Evolutionary conservation across 2,113 vertebrate genomes (phyloP), one percentile per base, ranked within the genome.

Genomic region (Empidonax traillii): DNA sequence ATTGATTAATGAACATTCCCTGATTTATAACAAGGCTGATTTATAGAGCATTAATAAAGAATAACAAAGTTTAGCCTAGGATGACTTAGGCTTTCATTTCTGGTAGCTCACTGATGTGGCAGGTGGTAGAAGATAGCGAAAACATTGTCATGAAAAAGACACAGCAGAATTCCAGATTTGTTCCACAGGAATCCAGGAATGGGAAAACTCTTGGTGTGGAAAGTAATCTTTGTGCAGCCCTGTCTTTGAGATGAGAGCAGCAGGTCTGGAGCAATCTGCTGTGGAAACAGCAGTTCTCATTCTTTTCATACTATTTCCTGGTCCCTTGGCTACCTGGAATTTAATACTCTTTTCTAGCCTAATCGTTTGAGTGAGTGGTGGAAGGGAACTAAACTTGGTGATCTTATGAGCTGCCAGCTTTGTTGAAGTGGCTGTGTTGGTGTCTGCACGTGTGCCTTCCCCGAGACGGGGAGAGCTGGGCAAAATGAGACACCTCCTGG

Each of bases 31-130:
- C 80, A 63, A 58, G 91, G 65, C 93, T 96, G 93, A 95, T 90
- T 94, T 98, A 95, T 94, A 96, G 94, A 85, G 77, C 85, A 97
- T 95, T 96, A 96, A 96, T 96, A 94, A 96, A 97, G 96, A 98
- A 97, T 96, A 97, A 95, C 79, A 88, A 95, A 96, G 95, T 90
- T 97, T 95, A 96, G 95, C 90, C 71, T 94, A 87, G 88, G 95
- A 97, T 97, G 96, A 97, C 96, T 97, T 89, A 90, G 88, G 53
- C 85, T 96, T 97, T 97, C 90, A 84, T 94, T 98, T 98, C 97
- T 97, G 93, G 91, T 98, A 92, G 94, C 93, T 94, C 94, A 75
- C 91, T 96, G 89, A 86, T 92, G 90, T 82, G 94, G 95, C 94
- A 96, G 97, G 95, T 97, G 95, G 87, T 86, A 94, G 90, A 96